Conservation (phyloP, 2,888 invertebrate species). For the Torymus tubicola region DNA sequence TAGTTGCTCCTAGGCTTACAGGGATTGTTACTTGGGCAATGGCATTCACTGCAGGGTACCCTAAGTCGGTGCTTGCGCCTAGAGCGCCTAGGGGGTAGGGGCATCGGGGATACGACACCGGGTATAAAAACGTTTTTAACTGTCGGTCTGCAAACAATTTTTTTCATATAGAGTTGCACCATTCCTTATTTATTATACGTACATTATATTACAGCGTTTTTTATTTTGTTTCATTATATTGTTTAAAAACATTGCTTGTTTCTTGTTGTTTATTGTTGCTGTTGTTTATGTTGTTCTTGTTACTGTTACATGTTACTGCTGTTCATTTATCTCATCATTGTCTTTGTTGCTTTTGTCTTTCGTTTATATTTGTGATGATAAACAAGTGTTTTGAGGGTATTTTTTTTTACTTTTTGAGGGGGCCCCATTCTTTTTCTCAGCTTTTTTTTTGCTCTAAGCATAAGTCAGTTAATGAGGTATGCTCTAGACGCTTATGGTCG, state of each 20-base stretch:
- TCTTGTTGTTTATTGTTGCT: conserved; percentile 3
- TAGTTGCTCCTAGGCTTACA: conserved; percentile 67
- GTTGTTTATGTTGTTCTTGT: conserved; percentile 8
- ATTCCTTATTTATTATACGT: conserved; percentile 58
- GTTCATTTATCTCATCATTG: neutral
- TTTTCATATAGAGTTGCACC: conserved; percentile 69
- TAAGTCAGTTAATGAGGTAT: conserved; percentile 27
- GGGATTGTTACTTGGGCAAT: conserved; percentile 71
- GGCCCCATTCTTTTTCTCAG: conserved; percentile 57
- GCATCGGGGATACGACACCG: conserved; percentile 75
- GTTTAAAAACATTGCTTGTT: conserved; percentile 6
- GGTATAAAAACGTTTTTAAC: conserved; percentile 76
- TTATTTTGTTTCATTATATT: neutral
- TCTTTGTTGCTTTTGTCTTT: conserved; percentile 5
- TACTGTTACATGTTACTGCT: neutral
- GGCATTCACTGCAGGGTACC: conserved; percentile 76
- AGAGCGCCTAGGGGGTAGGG: conserved; percentile 75
- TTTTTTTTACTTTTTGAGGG: conserved; percentile 12
- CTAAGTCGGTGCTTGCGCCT: conserved; percentile 76
- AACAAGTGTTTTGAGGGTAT: conserved; percentile 17
- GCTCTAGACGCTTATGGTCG: conserved; percentile 58
- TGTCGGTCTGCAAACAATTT: conserved; percentile 77
- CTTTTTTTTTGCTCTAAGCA: conserved; percentile 1
- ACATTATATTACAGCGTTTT: conserved; percentile 34
- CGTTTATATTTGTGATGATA: conserved; percentile 20